phyloP scores from a whole-genome alignment of 30 jellyfish, hydroid and myxozoan species.

The Chironex yamaguchii region DNA sequence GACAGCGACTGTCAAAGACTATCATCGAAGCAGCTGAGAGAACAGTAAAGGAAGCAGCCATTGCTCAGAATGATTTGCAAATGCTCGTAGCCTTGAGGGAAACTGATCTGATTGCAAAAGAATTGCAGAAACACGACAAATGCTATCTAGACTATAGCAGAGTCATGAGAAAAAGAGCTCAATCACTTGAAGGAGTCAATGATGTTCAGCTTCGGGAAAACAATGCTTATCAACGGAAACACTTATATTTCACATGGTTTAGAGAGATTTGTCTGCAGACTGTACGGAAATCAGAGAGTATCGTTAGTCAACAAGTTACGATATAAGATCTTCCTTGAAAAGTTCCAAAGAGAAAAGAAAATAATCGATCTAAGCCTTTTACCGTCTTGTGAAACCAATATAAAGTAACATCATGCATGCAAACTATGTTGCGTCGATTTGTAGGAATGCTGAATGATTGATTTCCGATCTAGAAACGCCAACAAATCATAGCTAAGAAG shows the following conservation, averaged over 20 bases:
- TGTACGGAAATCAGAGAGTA: neutral
- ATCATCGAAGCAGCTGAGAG: constrained; percentile 39
- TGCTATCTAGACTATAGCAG: constrained; percentile 53
- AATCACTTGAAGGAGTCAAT: neutral
- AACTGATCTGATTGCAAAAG: constrained; percentile 63
- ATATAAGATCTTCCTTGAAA: neutral
- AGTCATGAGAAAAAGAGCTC: constrained; percentile 12
- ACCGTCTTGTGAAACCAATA: constrained; percentile 12
- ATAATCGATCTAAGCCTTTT: constrained; percentile 41
- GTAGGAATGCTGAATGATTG: too few relatives aligned
- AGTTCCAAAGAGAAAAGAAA: constrained; percentile 27
- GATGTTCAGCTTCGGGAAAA: constrained; percentile 7
- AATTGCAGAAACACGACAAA: constrained; percentile 53
- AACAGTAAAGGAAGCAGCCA: constrained; percentile 55
- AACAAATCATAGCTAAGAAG: constrained; percentile 3
- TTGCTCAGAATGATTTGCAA: constrained; percentile 27
- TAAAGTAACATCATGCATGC: constrained; percentile 1
- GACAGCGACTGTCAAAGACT: constrained; percentile 34
- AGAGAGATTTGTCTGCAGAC: too few relatives aligned
- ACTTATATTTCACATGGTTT: too few relatives aligned
- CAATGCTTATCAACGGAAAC: constrained; percentile 74
- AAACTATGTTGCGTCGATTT: constrained; percentile 23
- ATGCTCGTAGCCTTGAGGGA: constrained; percentile 37
- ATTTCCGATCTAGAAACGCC: neutral
- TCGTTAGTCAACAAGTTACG: constrained; percentile 9